Evolutionary conservation across 2,888 invertebrate genomes (phyloP).

Genomic region (Protophormia terraenovae): DNA sequence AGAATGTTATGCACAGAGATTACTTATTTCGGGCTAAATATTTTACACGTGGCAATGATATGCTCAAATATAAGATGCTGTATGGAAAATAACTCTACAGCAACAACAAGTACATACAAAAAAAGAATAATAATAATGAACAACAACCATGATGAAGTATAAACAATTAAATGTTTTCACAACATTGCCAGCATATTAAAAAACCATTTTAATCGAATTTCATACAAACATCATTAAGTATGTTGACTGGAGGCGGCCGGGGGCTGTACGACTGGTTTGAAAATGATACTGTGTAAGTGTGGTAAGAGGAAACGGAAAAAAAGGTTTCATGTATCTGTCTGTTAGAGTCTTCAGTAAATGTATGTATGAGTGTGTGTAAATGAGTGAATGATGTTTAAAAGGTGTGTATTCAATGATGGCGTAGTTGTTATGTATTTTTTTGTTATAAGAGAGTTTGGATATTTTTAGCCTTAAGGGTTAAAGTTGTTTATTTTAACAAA

Average conservation of each 20-base stretch:
- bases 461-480: slow-evolving; percentile 26
- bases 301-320: no score
- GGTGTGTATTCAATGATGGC: background rate
- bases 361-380: no score
- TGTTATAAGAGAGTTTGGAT: background rate
- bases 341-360: no score
- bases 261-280: background rate
- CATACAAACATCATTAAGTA: slow-evolving; percentile 42
- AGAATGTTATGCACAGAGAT: no score
- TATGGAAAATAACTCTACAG: background rate
- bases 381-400: no score
- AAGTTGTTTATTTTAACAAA: slow-evolving; percentile 32
- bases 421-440: background rate
- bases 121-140: no score
- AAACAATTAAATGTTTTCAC: slow-evolving; percentile 55
- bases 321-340: background rate
- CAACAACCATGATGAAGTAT: background rate
- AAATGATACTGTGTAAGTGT: slow-evolving; percentile 10
- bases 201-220: slow-evolving; percentile 45
- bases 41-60: background rate
- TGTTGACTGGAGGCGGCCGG: background rate
- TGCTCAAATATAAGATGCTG: background rate
- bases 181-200: slow-evolving; percentile 52
- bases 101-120: no score
- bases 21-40: no score